Base-by-base conservation (phyloP, 2,888 invertebrate species). In the Julus scanicus region DNA sequence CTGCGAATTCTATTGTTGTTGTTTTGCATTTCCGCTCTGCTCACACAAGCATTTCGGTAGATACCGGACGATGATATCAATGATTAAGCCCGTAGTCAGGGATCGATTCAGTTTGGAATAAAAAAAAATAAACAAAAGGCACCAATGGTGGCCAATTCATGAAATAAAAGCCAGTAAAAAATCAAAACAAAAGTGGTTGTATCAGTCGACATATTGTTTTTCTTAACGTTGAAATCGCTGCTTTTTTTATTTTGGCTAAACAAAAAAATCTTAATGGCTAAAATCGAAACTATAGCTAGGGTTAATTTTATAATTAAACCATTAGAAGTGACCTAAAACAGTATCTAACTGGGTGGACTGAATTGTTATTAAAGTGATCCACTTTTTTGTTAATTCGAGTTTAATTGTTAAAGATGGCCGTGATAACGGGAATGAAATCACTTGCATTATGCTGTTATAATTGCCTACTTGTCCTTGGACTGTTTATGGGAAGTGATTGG, bases 21-120 rank as follows among this genome's bases (percentile, higher is more conserved):
- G 63, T 63, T 63, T 63, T 63, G 63, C 63, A 63, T 63, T 63
- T 63, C 63, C 63, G 63, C 17, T 63, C 63, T 63, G 20, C 63
- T 20, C 63, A 63, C 63, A 20, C 63, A 17, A 63, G 63, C 63
- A 63, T 63, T n/a, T 63, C 63, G 63, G n/a, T 63, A 63, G 63
- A 63, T 63, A 20, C 63, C 9, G 63, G 63, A 63, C 63, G 63
- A 63, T 63, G 20, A 63, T 63, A 20, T 63, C 63, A 63, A 63
- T 63, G 20, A 63, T 63, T 63, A 63, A 63, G 20, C 20, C 4
- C 63, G 20, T 63, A 17, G 63, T 63, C 63, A 20, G 63, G 63
- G 63, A 63, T 63, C 63, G 63, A 63, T 63, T 20, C 20, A 20
- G 63, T 63, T 63, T 63, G 63, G 63, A 20, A 9, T 6, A 44